A percentile compares a stretch with the other conserved stretches of the same genome.
phyloP scores from a whole-genome alignment of 1,140 invertebrate genomes.

The Contarinia nasturtii region DNA sequence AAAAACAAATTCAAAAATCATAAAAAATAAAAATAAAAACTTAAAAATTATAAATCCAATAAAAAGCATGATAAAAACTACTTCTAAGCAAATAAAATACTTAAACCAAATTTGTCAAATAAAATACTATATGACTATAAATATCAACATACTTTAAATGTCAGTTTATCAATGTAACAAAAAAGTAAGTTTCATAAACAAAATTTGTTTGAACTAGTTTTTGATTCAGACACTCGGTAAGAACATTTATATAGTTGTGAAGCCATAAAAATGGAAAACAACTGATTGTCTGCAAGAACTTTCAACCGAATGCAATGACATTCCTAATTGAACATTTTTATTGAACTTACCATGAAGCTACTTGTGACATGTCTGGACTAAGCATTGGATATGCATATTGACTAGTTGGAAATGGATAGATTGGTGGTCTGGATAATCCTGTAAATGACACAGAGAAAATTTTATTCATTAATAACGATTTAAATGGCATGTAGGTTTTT shows the following conservation, averaged over 20 bases:
- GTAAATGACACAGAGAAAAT: constrained; percentile 22
- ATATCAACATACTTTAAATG: no score
- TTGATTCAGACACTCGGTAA: no score
- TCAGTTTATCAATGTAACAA: no score
- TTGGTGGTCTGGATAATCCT: constrained; percentile 74
- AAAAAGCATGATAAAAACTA: not conserved
- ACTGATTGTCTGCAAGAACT: no score
- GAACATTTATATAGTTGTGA: no score
- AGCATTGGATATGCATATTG: constrained; percentile 90
- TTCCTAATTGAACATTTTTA: constrained; percentile 17
- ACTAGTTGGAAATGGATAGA: constrained; percentile 71
- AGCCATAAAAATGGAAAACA: no score
- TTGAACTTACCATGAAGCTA: constrained; percentile 86
- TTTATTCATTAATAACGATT: not conserved
- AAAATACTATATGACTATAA: no score
- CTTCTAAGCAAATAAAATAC: no score
- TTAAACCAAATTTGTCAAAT: no score
- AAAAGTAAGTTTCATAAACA: no score
- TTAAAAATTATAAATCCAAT: not conserved
- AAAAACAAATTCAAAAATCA: constrained; percentile 1
- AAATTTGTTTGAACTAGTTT: no score
- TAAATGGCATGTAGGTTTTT: not conserved
- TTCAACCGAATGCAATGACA: not conserved
- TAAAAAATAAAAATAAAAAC: not conserved
- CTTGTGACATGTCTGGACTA: constrained; percentile 86